Percentiles rank a stretch among this genome's conserved stretches.
phyloP scores from a whole-genome alignment of 2,888 invertebrate genomes.

The Pammene aurita region DNA sequence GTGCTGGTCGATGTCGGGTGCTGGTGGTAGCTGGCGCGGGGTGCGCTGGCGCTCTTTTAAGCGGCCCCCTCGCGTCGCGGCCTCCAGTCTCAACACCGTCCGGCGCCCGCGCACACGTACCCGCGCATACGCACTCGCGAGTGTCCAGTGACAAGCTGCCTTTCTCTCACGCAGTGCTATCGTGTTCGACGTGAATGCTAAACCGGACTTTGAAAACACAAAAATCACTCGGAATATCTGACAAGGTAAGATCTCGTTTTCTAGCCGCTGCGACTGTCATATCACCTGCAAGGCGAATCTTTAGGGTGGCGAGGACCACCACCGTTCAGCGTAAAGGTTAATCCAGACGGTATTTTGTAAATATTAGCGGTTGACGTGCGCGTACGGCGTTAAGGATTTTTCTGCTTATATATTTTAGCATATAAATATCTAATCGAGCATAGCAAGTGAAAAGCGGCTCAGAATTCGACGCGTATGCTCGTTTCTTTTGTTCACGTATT shows the following conservation, averaged over 20 bases:
- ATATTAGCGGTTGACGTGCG: slow-evolving; percentile 58
- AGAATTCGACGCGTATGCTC: slow-evolving; percentile 75
- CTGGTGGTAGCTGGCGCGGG: slow-evolving; percentile 57
- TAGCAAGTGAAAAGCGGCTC: slow-evolving; percentile 63
- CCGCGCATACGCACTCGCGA: slow-evolving; percentile 72
- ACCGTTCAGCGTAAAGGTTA: slow-evolving; percentile 58
- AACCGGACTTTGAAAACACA: slow-evolving; percentile 71
- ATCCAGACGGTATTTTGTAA: slow-evolving; percentile 70
- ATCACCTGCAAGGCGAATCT: slow-evolving; percentile 46
- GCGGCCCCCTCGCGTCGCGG: slow-evolving; percentile 79
- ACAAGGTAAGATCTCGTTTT: slow-evolving; percentile 65
- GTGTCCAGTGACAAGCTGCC: slow-evolving; percentile 74
- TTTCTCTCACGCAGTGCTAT: slow-evolving; percentile 81
- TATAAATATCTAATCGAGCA: slow-evolving; percentile 58
- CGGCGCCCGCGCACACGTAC: slow-evolving; percentile 74
- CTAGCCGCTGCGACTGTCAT: slow-evolving; percentile 44
- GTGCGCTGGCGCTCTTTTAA: slow-evolving; percentile 69
- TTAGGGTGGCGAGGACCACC: slow-evolving; percentile 33
- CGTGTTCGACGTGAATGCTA: slow-evolving; percentile 81
- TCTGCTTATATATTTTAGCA: slow-evolving; percentile 52
- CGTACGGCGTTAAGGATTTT: slow-evolving; percentile 46
- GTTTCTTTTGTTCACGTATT: slow-evolving; percentile 74
- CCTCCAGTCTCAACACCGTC: slow-evolving; percentile 77
- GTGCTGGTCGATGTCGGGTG: slow-evolving; percentile 41
- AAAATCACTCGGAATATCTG: slow-evolving; percentile 67